Conservation (phyloP, 2,888 invertebrate genomes). For the Heliconius charithonia region DNA sequence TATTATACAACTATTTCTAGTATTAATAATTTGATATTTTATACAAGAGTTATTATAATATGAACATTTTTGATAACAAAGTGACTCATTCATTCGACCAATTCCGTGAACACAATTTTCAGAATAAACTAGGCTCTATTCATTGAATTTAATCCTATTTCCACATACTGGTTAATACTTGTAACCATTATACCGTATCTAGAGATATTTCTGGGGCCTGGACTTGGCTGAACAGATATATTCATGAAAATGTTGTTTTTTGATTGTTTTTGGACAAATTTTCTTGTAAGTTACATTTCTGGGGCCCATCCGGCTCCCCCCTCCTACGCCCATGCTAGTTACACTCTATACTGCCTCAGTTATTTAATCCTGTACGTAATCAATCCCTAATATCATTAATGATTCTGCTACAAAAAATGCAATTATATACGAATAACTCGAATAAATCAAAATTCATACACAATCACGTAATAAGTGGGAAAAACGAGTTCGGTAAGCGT, state of each 20-base stretch:
- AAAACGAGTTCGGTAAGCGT: conserved; percentile 21
- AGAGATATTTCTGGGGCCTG: no score
- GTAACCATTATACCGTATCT: no score
- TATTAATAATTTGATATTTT: neutral
- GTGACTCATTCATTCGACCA: conserved; percentile 30
- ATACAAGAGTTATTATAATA: neutral
- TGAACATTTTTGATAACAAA: conserved; percentile 26
- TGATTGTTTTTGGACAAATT: no score
- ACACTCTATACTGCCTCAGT: neutral
- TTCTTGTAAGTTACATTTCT: no score
- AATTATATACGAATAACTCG: conserved; percentile 3
- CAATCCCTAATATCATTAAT: neutral
- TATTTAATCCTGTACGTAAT: neutral
- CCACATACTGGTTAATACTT: no score
- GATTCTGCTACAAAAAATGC: neutral
- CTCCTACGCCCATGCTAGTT: neutral
- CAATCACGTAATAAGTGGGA: neutral
- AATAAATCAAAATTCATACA: neutral
- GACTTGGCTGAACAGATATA: no score
- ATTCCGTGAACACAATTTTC: conserved; percentile 43
- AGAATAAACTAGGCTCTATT: conserved; percentile 25
- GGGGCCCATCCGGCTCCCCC: no score
- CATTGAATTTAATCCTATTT: no score
- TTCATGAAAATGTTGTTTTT: no score
- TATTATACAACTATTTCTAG: neutral